These are phyloP conservation scores for Corythaeola cristata DNA, from an alignment of 2,113 vertebrate species.

Conservation along the genomic window DNA sequence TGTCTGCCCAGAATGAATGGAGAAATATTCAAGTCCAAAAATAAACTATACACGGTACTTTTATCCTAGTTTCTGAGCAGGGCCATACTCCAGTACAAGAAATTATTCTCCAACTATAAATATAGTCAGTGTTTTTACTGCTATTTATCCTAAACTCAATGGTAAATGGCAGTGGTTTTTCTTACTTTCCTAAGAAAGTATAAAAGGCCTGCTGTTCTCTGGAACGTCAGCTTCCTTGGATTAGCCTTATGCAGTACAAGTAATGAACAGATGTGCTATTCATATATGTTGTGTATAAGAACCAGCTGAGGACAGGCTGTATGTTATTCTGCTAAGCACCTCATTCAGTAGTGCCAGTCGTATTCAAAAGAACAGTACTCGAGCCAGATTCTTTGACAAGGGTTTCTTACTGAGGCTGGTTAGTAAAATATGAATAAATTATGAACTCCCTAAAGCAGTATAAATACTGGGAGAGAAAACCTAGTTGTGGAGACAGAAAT, in stretches of 20 bases:
- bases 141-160: neutral
- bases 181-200: neutral
- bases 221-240: neutral
- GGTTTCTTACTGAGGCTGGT: neutral
- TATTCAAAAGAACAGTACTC: neutral
- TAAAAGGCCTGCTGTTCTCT: neutral
- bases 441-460: neutral
- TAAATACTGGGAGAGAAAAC: neutral
- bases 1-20: neutral
- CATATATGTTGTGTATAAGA: neutral
- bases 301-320: neutral
- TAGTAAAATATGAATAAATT: conserved; percentile 33
- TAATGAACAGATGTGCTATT: conserved; percentile 42
- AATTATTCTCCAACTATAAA: neutral
- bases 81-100: neutral
- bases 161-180: neutral
- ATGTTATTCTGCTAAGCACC: neutral
- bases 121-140: neutral
- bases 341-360: neutral
- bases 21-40: conserved; percentile 7
- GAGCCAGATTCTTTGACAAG: neutral
- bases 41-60: neutral
- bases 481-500: neutral
- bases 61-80: neutral
- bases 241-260: neutral